Evolutionary conservation across 2,113 vertebrate species (phyloP).

Genomic region (Saccopteryx bilineata): DNA sequence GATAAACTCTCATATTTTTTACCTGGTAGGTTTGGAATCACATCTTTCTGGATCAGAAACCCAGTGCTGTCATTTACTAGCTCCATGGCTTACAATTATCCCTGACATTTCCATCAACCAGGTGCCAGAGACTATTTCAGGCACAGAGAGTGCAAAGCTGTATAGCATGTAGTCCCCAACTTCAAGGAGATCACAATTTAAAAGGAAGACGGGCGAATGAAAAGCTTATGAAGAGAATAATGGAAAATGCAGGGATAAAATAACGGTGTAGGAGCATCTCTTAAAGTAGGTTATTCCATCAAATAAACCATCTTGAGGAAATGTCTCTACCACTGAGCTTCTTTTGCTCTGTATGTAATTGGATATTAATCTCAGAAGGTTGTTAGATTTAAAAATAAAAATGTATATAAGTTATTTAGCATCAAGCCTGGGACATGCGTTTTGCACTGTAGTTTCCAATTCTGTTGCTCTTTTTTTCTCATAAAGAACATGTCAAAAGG

Average conservation of each 20-base stretch:
- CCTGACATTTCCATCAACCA: background rate
- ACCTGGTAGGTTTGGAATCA: background rate
- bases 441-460: background rate
- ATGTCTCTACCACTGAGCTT: background rate
- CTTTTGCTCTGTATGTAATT: background rate
- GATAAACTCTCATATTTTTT: background rate
- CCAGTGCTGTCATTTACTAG: background rate
- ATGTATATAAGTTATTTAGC: background rate
- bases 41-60: background rate
- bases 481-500: background rate
- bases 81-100: background rate
- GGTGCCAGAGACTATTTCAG: background rate
- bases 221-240: background rate
- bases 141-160: background rate
- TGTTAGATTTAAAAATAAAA: constrained; percentile 19
- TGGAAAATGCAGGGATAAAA: background rate
- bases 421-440: background rate
- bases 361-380: background rate
- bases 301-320: background rate
- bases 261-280: background rate
- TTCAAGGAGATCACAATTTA: background rate
- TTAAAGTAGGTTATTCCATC: background rate
- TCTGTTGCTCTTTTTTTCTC: background rate
- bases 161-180: background rate
- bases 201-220: background rate